Evolutionary conservation across 2,113 vertebrate genomes (phyloP), one percentile per base, ranked within the genome.

Genomic region (Lipotes vexillifer): DNA sequence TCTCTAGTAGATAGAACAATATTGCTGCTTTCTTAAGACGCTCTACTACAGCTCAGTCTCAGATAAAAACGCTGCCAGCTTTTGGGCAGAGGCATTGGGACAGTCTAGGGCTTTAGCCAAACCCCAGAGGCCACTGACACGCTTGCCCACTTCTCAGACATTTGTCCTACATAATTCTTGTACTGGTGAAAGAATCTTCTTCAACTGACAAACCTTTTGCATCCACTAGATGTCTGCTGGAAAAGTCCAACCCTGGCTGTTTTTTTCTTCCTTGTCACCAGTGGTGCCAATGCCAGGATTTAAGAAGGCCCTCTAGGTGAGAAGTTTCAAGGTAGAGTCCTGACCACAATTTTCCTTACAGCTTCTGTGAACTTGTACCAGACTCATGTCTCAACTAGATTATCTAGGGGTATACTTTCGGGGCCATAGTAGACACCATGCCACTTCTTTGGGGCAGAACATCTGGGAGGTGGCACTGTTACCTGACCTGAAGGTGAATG

Each of bases 401-500:
- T 95, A 44, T 93, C 77, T 92, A n/a, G 4, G 80, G 71, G 9
- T 31, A 14, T 85, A 12, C 61, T 88, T 87, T 84, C 6, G 46
- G 69, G 85, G 55, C 49, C 31, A 27, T 12, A 94, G 41, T 27
- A 97, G 46, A 93, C 3, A 93, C 5, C 8, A 77, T 38, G 31
- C 18, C 52, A 95, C 38, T 95, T 98, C 55, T 74, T 71, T 75
- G 75, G 69, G 74, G 68, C 88, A 88, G 46, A 95, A 95, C 57
- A 96, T 63, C 52, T 92, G 74, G 84, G 88, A 94, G 80, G 75
- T 87, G 88, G 94, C 71, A 90, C 71, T 97, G 72, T 85, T 57
- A 93, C 84, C 77, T 91, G 93, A 77, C 93, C 94, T 96, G 75
- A 77, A 94, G 95, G 94, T 95, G 25, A 96, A 97, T 2, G 41